Percentiles rank a stretch among this genome's conserved stretches.
Conservation (phyloP, 2,888 invertebrate species). For the Chironomus tentans region DNA sequence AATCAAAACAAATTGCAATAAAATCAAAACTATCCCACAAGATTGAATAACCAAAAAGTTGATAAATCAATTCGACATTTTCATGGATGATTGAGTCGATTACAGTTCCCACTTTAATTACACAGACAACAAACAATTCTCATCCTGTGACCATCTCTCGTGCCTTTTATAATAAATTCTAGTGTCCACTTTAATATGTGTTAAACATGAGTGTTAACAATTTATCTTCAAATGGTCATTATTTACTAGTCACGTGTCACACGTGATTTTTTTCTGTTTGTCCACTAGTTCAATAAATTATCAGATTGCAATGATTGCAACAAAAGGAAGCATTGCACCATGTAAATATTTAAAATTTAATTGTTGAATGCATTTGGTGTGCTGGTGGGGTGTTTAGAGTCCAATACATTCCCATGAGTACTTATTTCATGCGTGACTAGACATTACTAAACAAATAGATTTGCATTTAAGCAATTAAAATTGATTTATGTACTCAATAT, state of each 20-base stretch:
- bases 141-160: not conserved
- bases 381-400: not conserved
- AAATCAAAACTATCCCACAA: too few species aligned
- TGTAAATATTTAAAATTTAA: not conserved
- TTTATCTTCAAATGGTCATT: not conserved
- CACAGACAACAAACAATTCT: too few species aligned
- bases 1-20: too few species aligned
- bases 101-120: too few species aligned
- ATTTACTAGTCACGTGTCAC: not conserved
- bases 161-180: not conserved
- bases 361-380: not conserved
- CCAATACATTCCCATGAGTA: not conserved
- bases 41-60: too few species aligned
- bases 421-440: not conserved
- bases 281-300: not conserved
- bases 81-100: too few species aligned
- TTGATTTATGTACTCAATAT: not conserved
- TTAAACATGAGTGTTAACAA: not conserved
- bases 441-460: not conserved
- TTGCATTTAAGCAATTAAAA: not conserved
- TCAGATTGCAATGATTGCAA: not conserved
- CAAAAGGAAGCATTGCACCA: not conserved
- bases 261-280: not conserved
- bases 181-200: not conserved
- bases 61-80: too few species aligned